Base-by-base conservation (phyloP, 2,888 invertebrate species). In the Spilosoma lubricipeda region DNA sequence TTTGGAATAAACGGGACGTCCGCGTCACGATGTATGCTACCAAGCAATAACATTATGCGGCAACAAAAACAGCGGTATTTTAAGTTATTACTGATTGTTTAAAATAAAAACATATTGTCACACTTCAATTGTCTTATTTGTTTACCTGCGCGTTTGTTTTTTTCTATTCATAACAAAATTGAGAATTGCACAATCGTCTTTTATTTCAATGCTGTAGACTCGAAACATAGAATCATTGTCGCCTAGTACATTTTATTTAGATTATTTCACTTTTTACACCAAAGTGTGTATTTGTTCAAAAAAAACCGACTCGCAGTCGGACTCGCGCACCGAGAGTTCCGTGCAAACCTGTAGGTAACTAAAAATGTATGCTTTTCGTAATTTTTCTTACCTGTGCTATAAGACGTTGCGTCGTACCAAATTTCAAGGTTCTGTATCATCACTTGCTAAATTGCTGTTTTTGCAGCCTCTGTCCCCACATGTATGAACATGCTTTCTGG, bases 1-100 rank as follows among this genome's bases (percentile, higher is more conserved):
- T 90, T 91, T 87, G 86, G 88, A 87, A 89, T 90, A 90, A 92
- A 92, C 93, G 92, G 92, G 92, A 93, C 91, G 91, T n/a, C n/a
- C n/a, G n/a, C n/a, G n/a, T 91, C 91, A 91, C 91, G 90, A 87
- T 82, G 81, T 82, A 83, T 80, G 89, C 89, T 89, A 89, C 90
- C 82, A 86, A 85, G 88, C 69, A 81, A 73, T 82, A 79, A 81
- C 81, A 79, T 70, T 73, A 72, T 48, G 70, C 56, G 72, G 80
- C 82, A 66, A 70, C 77, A 70, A 63, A 80, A 65, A 0, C 52
- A 68, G 74, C 79, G 78, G 75, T n/a, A 45, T 27, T 33, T n/a
- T 63, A 64, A 73, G 23, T 8, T 33, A 9, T 56, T 72, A 42
- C 33, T 72, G n/a, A 67, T 67, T 72, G 23, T n/a, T 23, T 20